phyloP scores from a whole-genome alignment of 1,140 invertebrate species.

The Arion vulgaris region DNA sequence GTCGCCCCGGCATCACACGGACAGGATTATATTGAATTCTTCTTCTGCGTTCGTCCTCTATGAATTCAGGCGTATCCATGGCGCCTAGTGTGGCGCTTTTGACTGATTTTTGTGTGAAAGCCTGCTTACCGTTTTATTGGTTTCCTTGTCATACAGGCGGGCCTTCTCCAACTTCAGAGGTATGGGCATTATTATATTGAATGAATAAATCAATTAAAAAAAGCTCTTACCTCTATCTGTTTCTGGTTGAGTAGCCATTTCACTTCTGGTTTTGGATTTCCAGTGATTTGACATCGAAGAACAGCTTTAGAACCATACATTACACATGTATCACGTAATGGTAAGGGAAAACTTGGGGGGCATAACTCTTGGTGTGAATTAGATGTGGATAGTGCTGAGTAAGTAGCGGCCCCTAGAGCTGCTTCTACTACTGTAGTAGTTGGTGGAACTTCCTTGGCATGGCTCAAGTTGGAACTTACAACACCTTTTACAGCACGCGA shows the following conservation, averaged over 20 bases:
- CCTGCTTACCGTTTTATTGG: no score
- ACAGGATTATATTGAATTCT: no score
- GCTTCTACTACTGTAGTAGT: neutral
- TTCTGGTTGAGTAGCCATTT: slow-evolving; percentile 63
- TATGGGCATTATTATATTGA: no score
- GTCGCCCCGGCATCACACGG: no score
- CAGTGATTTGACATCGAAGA: slow-evolving; percentile 70
- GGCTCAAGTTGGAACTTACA: neutral
- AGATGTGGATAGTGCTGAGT: neutral
- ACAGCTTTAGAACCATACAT: slow-evolving; percentile 60
- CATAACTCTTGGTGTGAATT: neutral
- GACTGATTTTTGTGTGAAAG: no score
- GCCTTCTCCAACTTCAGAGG: no score
- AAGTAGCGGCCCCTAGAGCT: neutral
- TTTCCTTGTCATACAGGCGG: no score
- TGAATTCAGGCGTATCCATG: no score
- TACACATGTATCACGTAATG: slow-evolving; percentile 71
- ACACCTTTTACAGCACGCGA: neutral
- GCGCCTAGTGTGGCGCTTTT: no score
- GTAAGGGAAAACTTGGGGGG: slow-evolving; percentile 47
- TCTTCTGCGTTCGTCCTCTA: no score
- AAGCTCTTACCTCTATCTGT: slow-evolving; percentile 30
- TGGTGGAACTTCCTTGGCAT: neutral
- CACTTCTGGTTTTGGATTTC: slow-evolving; percentile 60
- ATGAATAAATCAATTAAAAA: no score